Percentiles rank a stretch among this genome's conserved stretches.
Conservation (phyloP, 1,140 invertebrate species). For the Psix sp. region DNA sequence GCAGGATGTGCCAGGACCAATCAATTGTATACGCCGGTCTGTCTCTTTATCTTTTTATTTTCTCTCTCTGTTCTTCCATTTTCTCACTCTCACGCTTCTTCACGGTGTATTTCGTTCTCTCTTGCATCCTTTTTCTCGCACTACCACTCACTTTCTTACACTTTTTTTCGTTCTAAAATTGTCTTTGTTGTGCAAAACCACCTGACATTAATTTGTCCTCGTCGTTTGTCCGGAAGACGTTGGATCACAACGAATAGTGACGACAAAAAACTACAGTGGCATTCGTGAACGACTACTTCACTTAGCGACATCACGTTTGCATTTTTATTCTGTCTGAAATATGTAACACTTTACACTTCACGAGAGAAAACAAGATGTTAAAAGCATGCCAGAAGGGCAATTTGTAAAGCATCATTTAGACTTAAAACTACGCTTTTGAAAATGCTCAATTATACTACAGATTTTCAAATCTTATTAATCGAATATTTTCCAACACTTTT, state of each 20-base stretch:
- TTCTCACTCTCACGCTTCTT: slow-evolving; percentile 33
- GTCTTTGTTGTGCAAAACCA: slow-evolving; percentile 51
- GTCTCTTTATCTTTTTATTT: slow-evolving; percentile 62
- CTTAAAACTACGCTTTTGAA: too few relatives aligned
- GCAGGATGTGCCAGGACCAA: slow-evolving; percentile 76
- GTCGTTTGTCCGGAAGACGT: slow-evolving; percentile 43
- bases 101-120: slow-evolving; percentile 64
- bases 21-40: slow-evolving; percentile 76
- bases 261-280: slow-evolving; percentile 11
- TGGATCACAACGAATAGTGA: slow-evolving; percentile 5
- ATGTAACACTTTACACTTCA: slow-evolving; percentile 14
- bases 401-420: too few relatives aligned
- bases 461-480: too few relatives aligned
- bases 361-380: slow-evolving; percentile 10
- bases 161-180: slow-evolving; percentile 33
- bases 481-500: too few relatives aligned
- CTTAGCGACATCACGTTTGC: slow-evolving; percentile 6
- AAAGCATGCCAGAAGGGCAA: too few relatives aligned
- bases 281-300: slow-evolving; percentile 42
- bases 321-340: slow-evolving; percentile 21
- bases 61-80: slow-evolving; percentile 18
- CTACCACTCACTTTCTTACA: slow-evolving; percentile 53
- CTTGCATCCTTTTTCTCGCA: slow-evolving; percentile 46
- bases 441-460: too few relatives aligned
- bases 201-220: slow-evolving; percentile 54